A percentile compares a stretch with the other conserved stretches of the same genome.
These are phyloP conservation scores for Donacobius atricapilla DNA, from an alignment of 2,113 vertebrate genomes.

Conservation along the genomic window DNA sequence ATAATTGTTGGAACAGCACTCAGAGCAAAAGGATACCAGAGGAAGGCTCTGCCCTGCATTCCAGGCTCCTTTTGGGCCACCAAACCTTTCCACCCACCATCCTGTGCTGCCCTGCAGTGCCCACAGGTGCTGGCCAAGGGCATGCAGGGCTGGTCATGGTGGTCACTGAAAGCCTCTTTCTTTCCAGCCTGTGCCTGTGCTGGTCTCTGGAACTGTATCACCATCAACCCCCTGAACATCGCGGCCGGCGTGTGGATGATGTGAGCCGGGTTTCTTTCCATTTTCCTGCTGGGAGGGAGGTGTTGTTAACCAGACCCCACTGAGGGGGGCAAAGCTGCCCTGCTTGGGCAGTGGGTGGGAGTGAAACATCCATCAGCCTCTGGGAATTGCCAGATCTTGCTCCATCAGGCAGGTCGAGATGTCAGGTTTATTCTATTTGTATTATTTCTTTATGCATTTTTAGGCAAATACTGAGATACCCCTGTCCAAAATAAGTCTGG, in stretches of 20 bases:
- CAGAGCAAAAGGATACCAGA: background rate
- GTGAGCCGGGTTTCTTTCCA: slow-evolving; percentile 75
- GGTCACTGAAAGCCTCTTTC: background rate
- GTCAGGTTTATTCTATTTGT: background rate
- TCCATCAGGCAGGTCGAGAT: rapidly evolving
- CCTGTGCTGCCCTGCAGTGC: background rate
- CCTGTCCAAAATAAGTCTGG: background rate
- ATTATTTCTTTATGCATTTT: background rate
- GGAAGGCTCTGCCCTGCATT: background rate
- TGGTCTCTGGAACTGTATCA: slow-evolving; percentile 92
- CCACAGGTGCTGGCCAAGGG: background rate
- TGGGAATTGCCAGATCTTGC: background rate
- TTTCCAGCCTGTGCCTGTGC: slow-evolving; percentile 84
- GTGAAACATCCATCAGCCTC: rapidly evolving
- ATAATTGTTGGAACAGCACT: background rate
- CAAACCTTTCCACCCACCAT: background rate
- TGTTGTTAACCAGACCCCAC: background rate
- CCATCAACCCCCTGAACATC: slow-evolving; percentile 92
- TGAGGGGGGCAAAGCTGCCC: background rate
- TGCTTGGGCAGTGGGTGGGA: rapidly evolving
- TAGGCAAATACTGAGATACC: background rate
- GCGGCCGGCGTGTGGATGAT: slow-evolving; percentile 97
- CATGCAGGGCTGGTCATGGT: rapidly evolving
- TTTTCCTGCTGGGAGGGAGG: background rate
- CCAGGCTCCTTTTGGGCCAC: background rate